These are phyloP conservation scores for Protomyctophum bolini DNA, from an alignment of 2,113 vertebrate genomes.

Conservation along the genomic window DNA sequence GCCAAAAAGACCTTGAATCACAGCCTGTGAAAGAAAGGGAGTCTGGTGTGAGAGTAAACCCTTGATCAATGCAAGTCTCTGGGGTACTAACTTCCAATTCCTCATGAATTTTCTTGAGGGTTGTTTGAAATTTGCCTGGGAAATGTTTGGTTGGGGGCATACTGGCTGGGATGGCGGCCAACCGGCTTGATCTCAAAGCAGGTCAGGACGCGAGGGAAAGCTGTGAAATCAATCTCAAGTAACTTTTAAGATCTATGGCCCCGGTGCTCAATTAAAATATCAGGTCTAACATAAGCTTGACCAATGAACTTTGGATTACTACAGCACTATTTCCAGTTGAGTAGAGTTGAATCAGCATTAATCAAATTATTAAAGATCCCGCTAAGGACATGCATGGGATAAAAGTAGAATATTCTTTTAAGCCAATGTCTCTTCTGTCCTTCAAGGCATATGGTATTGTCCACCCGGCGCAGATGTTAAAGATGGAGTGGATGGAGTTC, in stretches of 20 bases:
- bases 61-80: conserved; percentile 76
- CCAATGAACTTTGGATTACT: too few species aligned
- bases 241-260: conserved; percentile 66
- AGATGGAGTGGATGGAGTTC: too few species aligned
- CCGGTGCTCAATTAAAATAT: conserved; percentile 60
- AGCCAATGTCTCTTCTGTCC: too few species aligned
- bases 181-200: conserved; percentile 56
- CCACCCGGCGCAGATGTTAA: too few species aligned
- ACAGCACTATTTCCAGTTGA: too few species aligned
- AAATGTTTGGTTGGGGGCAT: conserved; percentile 69
- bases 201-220: conserved; percentile 56
- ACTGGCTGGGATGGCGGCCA: conserved; percentile 51
- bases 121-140: conserved; percentile 71
- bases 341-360: too few species aligned
- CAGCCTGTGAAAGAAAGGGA: conserved; percentile 67
- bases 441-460: too few species aligned
- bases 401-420: too few species aligned
- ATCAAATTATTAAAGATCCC: too few species aligned
- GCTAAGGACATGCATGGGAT: too few species aligned
- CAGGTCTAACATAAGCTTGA: conserved; percentile 41
- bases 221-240: conserved; percentile 61
- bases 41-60: conserved; percentile 75
- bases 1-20: conserved; percentile 79
- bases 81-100: conserved; percentile 52
- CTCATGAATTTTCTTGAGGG: conserved; percentile 62